Base-by-base conservation (phyloP, 2,797 vertebrate species). In the Monodelphis domestica region DNA sequence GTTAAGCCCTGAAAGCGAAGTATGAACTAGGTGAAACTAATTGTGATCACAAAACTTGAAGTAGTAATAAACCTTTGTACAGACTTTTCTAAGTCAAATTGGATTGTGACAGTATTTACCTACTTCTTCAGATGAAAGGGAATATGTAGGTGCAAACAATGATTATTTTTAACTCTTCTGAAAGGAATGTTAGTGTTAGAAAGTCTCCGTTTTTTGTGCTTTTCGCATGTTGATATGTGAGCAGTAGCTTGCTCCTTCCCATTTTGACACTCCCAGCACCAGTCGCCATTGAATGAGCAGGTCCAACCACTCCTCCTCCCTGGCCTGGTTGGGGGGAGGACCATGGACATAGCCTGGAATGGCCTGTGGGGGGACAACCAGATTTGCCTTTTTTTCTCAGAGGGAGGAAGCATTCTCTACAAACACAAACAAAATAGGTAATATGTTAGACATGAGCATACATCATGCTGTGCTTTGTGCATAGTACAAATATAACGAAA, bases 231-330 rank as follows among this genome's bases (percentile, higher is more conserved):
- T 91, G 53, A 95, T 0, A 45, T 87, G 50, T 87, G 88, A 95
- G 90, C 92, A 89, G 92, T 12, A 54, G 9, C 93, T 95, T 91
- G 84, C 78, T 87, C 94, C 93, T 96, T 95, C 93, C 93, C 90
- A 93, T 95, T 95, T 96, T 93, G 88, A 38, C 92, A 87, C 92
- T 95, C 70, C 87, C 87, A 52, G 51, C 53, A 95, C 92, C 91
- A 78, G 96, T 91, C 94, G 70, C 88, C 93, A 93, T 93, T 93
- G 90, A 93, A 63, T 84, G 91, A 91, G 94, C 89, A 95, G 93
- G 95, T 56, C n/a, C n/a, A n/a, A n/a, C n/a, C n/a, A n/a, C n/a
- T n/a, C n/a, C n/a, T n/a, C n/a, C n/a, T n/a, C n/a, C n/a, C n/a
- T n/a, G n/a, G n/a, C n/a, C n/a, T n/a, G n/a, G n/a, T n/a, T n/a